A percentile compares a stretch with the other conserved stretches of the same genome.
Evolutionary conservation across 2,888 invertebrate genomes (phyloP).

Genomic region (Lochmaea crataegi): DNA sequence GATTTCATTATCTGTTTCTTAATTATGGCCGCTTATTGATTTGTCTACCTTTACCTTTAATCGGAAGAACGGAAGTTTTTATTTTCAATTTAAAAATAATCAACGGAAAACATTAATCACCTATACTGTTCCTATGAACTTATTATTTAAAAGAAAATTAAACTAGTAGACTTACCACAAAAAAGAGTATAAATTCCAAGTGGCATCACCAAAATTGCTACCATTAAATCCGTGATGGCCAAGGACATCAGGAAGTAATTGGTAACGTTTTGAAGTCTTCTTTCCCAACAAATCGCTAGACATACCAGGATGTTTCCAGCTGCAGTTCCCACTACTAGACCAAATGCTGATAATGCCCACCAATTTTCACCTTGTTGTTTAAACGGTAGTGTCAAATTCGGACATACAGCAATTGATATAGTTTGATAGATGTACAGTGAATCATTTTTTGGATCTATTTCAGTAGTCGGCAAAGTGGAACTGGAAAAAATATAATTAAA

Average conservation of each 20-base stretch:
- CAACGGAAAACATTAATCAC: too few species aligned
- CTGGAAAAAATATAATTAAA: slow-evolving; percentile 10
- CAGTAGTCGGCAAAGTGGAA: slow-evolving; percentile 15
- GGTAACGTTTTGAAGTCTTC: slow-evolving; percentile 94
- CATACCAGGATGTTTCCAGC: slow-evolving; percentile 95
- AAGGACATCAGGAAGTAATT: slow-evolving; percentile 97
- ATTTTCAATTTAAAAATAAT: too few species aligned
- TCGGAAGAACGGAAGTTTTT: too few species aligned
- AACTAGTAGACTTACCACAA: slow-evolving; percentile 72
- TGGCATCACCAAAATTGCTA: slow-evolving; percentile 96
- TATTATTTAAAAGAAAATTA: too few species aligned
- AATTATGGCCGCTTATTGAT: too few species aligned
- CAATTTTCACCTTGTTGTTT: slow-evolving; percentile 72
- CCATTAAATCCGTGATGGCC: slow-evolving; percentile 94
- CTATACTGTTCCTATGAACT: too few species aligned
- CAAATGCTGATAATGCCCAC: slow-evolving; percentile 83
- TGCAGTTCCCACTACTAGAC: slow-evolving; percentile 86
- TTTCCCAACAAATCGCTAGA: slow-evolving; percentile 91
- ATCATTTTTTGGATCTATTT: slow-evolving; percentile 13
- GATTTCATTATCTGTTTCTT: too few species aligned
- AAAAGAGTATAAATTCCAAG: slow-evolving; percentile 86
- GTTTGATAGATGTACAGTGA: slow-evolving; percentile 20
- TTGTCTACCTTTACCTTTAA: too few species aligned
- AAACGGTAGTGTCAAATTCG: slow-evolving; percentile 17
- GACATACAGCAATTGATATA: slow-evolving; percentile 4